phyloP scores from a whole-genome alignment of 2,797 vertebrate genomes.

The Betta splendens region DNA sequence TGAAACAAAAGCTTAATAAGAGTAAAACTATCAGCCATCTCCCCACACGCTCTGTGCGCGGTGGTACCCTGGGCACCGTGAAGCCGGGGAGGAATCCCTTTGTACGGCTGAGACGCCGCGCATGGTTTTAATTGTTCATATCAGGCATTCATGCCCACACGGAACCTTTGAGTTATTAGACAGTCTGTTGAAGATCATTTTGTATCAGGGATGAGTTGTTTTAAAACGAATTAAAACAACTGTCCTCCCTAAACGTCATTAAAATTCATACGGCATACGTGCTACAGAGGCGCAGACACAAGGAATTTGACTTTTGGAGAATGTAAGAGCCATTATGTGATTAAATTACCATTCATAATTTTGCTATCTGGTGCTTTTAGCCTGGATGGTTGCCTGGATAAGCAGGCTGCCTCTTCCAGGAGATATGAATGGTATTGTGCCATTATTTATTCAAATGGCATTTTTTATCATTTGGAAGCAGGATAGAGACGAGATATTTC shows the following conservation, averaged over 20 bases:
- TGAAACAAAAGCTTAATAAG: slow-evolving; percentile 10
- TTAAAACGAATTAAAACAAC: slow-evolving; percentile 60
- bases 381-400: slow-evolving; percentile 56
- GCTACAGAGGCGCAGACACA: slow-evolving; percentile 86
- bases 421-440: slow-evolving; percentile 41
- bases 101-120: slow-evolving; percentile 42
- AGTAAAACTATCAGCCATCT: slow-evolving; percentile 19
- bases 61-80: slow-evolving; percentile 11
- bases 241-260: slow-evolving; percentile 73
- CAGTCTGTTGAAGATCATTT: slow-evolving; percentile 50
- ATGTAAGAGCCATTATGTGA: slow-evolving; percentile 90
- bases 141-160: slow-evolving; percentile 29
- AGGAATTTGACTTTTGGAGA: slow-evolving; percentile 90
- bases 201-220: slow-evolving; percentile 36
- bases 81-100: slow-evolving; percentile 11
- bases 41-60: slow-evolving; percentile 3
- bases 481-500: slow-evolving; percentile 23
- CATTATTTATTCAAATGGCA: slow-evolving; percentile 54
- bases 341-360: slow-evolving; percentile 93
- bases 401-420: slow-evolving; percentile 41
- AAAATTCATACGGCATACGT: slow-evolving; percentile 86
- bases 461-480: slow-evolving; percentile 29
- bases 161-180: slow-evolving; percentile 43
- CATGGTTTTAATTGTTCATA: slow-evolving; percentile 40
- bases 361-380: slow-evolving; percentile 81